These are phyloP conservation scores for Falco rusticolus DNA, from an alignment of 2,797 vertebrate species.

Conservation along the genomic window DNA sequence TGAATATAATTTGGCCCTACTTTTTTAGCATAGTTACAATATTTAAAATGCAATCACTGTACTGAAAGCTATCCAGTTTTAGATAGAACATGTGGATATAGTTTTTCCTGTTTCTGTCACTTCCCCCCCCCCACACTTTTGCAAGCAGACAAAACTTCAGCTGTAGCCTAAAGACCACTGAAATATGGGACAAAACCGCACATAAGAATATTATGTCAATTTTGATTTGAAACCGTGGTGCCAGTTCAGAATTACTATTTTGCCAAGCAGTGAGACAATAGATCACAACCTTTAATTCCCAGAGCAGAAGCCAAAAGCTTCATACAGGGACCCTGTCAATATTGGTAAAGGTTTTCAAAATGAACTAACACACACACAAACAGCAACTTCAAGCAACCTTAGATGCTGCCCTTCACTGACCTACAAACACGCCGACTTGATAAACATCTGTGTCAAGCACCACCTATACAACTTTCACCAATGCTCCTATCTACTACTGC, in stretches of 20 bases:
- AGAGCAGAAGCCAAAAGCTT: neutral
- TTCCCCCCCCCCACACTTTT: neutral
- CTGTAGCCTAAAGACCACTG: neutral
- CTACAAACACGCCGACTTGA: neutral
- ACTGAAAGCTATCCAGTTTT: neutral
- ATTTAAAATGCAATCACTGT: neutral
- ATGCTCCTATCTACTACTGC: neutral
- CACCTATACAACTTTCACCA: neutral
- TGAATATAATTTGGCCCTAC: neutral
- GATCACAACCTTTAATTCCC: neutral
- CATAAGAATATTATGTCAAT: neutral
- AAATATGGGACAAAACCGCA: neutral
- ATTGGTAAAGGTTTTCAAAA: neutral
- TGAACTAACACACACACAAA: neutral
- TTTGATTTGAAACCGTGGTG: neutral
- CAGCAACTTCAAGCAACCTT: neutral
- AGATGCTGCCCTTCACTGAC: neutral
- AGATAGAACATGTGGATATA: neutral
- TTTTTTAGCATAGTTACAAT: neutral
- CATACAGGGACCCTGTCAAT: neutral
- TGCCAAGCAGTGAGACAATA: neutral
- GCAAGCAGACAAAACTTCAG: neutral
- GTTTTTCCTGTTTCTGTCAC: neutral
- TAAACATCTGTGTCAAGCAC: neutral
- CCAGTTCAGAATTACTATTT: neutral